A percentile compares a stretch with the other conserved stretches of the same genome.
phyloP scores from a whole-genome alignment of 2,797 vertebrate genomes.

The Emydoidea blandingii region DNA sequence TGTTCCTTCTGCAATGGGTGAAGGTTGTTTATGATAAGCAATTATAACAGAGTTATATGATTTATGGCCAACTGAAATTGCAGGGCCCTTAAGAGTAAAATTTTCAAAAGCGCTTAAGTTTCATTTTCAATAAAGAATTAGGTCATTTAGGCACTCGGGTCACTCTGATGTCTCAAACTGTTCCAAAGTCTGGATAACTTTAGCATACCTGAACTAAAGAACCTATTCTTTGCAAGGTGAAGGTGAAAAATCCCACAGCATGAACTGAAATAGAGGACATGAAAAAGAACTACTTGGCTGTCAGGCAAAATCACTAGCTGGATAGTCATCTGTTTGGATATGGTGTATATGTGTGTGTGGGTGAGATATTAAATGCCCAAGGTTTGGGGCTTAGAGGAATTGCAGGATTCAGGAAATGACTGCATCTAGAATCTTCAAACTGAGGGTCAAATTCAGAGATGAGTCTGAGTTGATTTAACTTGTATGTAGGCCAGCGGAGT shows the following conservation, averaged over 20 bases:
- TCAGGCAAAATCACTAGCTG: not conserved
- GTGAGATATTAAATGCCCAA: not conserved
- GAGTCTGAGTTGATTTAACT: not conserved
- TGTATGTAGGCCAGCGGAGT: not conserved
- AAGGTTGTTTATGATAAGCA: not conserved
- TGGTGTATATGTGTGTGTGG: not conserved
- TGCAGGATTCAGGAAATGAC: not conserved
- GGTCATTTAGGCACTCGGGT: not conserved
- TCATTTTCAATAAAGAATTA: not conserved
- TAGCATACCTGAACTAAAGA: not conserved
- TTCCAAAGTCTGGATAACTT: not conserved
- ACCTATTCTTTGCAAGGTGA: not conserved
- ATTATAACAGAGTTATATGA: not conserved
- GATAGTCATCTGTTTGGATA: not conserved
- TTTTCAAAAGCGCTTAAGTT: not conserved
- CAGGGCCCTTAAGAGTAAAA: not conserved
- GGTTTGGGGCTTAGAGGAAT: not conserved
- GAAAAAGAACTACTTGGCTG: not conserved
- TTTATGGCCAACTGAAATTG: not conserved
- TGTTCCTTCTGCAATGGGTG: not conserved
- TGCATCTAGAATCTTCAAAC: not conserved
- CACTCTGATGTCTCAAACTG: not conserved
- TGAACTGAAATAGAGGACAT: slow-evolving; percentile 26
- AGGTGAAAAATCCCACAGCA: not conserved
- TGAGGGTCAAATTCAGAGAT: slow-evolving; percentile 1